Base-by-base conservation (phyloP, 2,888 invertebrate genomes). In the Ennomos erosarius region DNA sequence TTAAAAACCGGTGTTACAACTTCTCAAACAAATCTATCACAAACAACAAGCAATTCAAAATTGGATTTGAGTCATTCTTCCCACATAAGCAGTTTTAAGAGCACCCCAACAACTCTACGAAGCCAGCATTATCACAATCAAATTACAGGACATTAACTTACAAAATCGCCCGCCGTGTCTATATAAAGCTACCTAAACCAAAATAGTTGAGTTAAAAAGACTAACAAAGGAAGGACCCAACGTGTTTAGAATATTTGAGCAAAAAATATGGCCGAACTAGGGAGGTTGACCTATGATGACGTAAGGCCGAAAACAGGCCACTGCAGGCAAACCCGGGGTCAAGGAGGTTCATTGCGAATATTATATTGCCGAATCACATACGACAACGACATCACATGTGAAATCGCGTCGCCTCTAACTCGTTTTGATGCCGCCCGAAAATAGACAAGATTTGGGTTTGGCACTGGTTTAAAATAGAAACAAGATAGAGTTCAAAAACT, bases 251-350 rank as follows among this genome's bases (percentile, higher is more conserved):
- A 60, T 60, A 40, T 88, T 84, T 82, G 78, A 85, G 88, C 86
- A 88, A 90, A 92, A 91, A 90, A 85, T 80, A 80, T 85, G 84
- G 84, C 82, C 73, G 79, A 70, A 42, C 85, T 87, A 89, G 88
- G 87, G 81, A 86, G 85, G 81, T 87, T 88, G 90, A 90, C 89
- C 90, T 90, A 90, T 82, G 90, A 88, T 92, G 90, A 92, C 91
- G 91, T 73, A 90, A 91, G 84, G 81, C 85, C 85, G 70, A 90
- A 91, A 90, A 90, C 89, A 87, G 88, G 85, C 90, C 87, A 84
- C 75, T 78, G 74, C 69, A 73, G 66, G 64, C 70, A 65, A 62
- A 58, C 59, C 61, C 61, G 88, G 79, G 92, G 89, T 91, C 90
- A 90, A 90, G 90, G 90, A 80, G 71, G 90, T 87, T 91, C 90